Percentiles rank a stretch among this genome's conserved stretches.
Conservation (phyloP, 1,140 invertebrate species). For the Lepidurus apus region DNA sequence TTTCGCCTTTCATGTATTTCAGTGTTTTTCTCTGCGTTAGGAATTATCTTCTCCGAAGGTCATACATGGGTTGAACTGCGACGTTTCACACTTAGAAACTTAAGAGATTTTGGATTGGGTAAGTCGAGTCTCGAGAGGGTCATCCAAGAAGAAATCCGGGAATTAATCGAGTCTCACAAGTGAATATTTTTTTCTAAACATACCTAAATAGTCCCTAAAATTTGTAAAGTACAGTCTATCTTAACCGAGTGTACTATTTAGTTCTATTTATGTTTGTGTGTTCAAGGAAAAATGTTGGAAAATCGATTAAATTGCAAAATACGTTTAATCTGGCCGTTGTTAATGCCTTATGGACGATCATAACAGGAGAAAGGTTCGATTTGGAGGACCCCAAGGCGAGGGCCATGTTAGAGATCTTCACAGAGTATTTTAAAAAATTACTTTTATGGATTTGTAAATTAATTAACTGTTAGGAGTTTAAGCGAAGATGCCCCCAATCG, state of each 20-base stretch:
- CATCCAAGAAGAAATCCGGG: slow-evolving; percentile 35
- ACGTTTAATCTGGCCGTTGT: neutral
- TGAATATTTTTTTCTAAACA: neutral
- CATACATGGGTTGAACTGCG: slow-evolving; percentile 34
- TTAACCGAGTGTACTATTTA: no score
- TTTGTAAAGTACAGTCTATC: no score
- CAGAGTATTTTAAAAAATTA: neutral
- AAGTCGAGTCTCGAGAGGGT: slow-evolving; percentile 36
- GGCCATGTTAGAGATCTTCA: neutral
- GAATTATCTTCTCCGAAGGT: slow-evolving; percentile 36
- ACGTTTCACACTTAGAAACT: slow-evolving; percentile 34
- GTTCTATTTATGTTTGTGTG: no score
- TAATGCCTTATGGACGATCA: neutral
- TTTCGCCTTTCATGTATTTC: no score
- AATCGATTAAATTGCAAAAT: neutral
- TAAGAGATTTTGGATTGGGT: slow-evolving; percentile 37
- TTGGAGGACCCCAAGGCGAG: neutral
- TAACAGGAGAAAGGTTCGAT: neutral
- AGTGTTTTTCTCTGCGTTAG: slow-evolving; percentile 21
- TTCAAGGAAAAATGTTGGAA: neutral
- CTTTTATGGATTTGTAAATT: neutral
- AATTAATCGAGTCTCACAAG: slow-evolving; percentile 31
- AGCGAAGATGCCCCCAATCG: neutral
- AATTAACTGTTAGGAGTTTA: neutral
- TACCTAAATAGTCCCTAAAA: neutral